Conservation (phyloP, 2,888 invertebrate genomes). For the Nemapogon koenigi region DNA sequence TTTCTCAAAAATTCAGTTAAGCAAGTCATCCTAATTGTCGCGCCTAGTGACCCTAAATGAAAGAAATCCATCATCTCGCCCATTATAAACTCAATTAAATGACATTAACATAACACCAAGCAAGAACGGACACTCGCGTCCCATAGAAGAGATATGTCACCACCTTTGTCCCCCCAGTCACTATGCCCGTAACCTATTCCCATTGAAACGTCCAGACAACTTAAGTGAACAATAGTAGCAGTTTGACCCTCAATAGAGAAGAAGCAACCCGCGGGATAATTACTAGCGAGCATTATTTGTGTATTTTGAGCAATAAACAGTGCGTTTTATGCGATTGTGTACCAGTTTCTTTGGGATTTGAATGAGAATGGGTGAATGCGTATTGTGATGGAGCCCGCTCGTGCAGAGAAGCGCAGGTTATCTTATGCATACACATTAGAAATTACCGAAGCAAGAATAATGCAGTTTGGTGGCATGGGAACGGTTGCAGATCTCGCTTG, state of each 20-base stretch:
- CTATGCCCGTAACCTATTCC: constrained; percentile 51
- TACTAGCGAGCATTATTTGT: constrained; percentile 53
- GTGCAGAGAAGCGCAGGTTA: constrained; percentile 55
- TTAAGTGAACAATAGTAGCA: constrained; percentile 49
- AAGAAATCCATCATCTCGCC: constrained; percentile 45
- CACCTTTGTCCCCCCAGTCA: constrained; percentile 50
- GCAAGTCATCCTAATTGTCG: constrained; percentile 45
- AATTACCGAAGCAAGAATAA: constrained; percentile 37
- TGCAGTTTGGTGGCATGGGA: constrained; percentile 35
- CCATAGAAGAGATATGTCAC: constrained; percentile 47
- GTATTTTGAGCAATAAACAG: constrained; percentile 65
- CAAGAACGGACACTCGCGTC: constrained; percentile 34
- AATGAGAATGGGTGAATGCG: constrained; percentile 55
- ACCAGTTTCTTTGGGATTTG: constrained; percentile 40
- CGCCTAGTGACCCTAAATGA: constrained; percentile 27
- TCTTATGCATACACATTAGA: constrained; percentile 57
- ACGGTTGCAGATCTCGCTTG: constrained; percentile 28
- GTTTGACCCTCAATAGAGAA: constrained; percentile 51
- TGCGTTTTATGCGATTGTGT: constrained; percentile 60
- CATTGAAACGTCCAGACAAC: constrained; percentile 42
- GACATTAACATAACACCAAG: constrained; percentile 55
- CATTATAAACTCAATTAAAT: constrained; percentile 65
- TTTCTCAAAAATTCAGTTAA: background rate
- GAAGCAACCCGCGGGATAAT: constrained; percentile 16
- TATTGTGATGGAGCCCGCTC: constrained; percentile 60